phyloP scores from a whole-genome alignment of 2,888 invertebrate genomes.

The Malachius bipustulatus region DNA sequence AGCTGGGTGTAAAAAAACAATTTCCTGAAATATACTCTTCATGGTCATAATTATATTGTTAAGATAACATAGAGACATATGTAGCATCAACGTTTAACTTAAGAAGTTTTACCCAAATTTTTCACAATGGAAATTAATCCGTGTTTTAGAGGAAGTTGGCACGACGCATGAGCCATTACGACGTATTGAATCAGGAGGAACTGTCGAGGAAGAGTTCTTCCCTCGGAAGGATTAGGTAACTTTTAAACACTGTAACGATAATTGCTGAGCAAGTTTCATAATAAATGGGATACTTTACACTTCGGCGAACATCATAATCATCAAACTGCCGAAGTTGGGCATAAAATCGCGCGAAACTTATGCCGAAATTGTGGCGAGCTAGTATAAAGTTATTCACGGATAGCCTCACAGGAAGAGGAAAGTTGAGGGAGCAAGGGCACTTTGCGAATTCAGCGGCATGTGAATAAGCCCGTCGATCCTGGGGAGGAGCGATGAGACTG shows the following conservation, averaged over 20 bases:
- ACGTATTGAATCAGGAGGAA: too few relatives aligned
- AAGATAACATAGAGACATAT: too few relatives aligned
- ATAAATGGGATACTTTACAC: slow-evolving; percentile 4
- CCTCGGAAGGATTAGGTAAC: neutral
- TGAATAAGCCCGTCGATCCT: slow-evolving; percentile 28
- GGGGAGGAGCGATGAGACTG: slow-evolving; percentile 27
- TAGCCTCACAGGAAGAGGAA: slow-evolving; percentile 13
- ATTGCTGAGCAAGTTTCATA: neutral
- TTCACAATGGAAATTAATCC: too few relatives aligned
- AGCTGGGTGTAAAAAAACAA: too few relatives aligned
- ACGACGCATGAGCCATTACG: too few relatives aligned
- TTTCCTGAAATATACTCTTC: too few relatives aligned
- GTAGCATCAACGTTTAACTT: too few relatives aligned
- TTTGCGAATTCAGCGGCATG: slow-evolving; percentile 31
- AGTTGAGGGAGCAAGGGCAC: slow-evolving; percentile 27
- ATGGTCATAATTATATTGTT: too few relatives aligned
- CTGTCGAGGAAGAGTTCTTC: neutral
- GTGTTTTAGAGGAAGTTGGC: too few relatives aligned
- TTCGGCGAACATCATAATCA: slow-evolving; percentile 8
- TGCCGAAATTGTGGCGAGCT: slow-evolving; percentile 20
- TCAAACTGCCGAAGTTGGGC: slow-evolving; percentile 7
- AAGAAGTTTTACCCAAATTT: too few relatives aligned
- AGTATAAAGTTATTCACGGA: slow-evolving; percentile 13
- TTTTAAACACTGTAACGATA: neutral
- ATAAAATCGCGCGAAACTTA: slow-evolving; percentile 8